These are phyloP conservation scores for Nudaria mundana DNA, from an alignment of 2,888 invertebrate species.

Conservation along the genomic window DNA sequence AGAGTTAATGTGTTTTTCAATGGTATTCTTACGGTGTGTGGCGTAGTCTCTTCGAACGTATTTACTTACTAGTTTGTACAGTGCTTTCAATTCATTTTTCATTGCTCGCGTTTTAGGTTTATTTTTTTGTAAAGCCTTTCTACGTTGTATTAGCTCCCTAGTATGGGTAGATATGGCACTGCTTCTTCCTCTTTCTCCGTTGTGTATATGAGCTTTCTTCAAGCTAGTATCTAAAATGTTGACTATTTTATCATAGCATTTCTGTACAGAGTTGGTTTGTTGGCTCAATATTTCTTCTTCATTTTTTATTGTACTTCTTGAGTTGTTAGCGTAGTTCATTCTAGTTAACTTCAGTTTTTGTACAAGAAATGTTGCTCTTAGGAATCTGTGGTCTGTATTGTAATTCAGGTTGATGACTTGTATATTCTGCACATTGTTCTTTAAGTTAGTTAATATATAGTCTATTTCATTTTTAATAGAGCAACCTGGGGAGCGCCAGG, in stretches of 20 bases:
- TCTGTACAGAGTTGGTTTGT: not conserved
- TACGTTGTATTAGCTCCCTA: not conserved
- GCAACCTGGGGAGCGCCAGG: not conserved
- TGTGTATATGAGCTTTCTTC: not conserved
- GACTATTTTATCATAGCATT: not conserved
- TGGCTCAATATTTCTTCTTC: not conserved
- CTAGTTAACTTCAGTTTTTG: not conserved
- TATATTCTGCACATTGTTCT: not conserved
- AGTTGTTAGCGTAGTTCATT: not conserved
- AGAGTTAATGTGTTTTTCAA: not conserved
- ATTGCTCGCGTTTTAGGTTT: not conserved
- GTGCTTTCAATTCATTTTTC: not conserved
- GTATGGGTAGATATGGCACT: not conserved
- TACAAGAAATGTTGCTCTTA: constrained; percentile 1
- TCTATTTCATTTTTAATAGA: not conserved
- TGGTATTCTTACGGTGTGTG: not conserved
- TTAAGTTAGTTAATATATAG: not conserved
- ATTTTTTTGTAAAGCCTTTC: not conserved
- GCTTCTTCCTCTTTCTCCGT: not conserved
- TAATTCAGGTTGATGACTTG: not conserved
- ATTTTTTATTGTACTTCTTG: not conserved
- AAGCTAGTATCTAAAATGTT: not conserved
- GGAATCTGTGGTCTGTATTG: not conserved
- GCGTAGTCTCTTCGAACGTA: not conserved
- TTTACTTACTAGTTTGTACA: not conserved